Conservation (phyloP, 2,113 vertebrate genomes). For the Ptychochromis oligacanthus region DNA sequence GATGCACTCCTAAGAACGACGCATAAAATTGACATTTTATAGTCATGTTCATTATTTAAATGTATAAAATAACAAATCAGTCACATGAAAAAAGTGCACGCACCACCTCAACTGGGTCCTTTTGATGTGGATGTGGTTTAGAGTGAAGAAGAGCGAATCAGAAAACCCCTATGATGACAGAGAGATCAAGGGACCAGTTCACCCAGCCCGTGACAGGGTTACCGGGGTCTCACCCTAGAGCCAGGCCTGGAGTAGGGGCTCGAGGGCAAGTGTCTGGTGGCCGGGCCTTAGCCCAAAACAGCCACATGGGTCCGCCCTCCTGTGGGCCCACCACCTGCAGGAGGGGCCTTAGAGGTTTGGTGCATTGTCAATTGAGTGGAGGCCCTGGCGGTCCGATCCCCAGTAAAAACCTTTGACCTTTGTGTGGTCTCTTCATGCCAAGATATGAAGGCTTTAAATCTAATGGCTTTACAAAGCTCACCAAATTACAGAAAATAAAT, state of each 20-base stretch:
- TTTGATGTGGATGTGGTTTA: fast-evolving
- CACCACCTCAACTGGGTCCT: fast-evolving
- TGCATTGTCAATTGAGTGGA: not conserved
- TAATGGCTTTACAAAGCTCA: not conserved
- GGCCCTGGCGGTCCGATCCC: not conserved
- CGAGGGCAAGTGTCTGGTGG: not conserved
- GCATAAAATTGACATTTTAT: not conserved
- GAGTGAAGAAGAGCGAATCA: fast-evolving
- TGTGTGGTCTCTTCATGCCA: not conserved
- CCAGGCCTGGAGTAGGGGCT: not conserved
- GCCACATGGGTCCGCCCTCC: not conserved
- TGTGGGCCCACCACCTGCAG: fast-evolving
- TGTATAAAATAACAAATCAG: not conserved
- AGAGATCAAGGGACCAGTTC: not conserved
- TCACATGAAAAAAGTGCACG: conserved; percentile 1
- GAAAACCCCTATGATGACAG: not conserved
- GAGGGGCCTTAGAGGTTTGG: not conserved
- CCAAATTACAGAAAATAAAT: not conserved
- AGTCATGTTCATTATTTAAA: not conserved
- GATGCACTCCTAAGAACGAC: not conserved
- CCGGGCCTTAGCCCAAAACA: not conserved
- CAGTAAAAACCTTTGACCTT: not conserved
- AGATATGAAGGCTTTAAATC: not conserved
- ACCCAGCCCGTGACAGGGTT: not conserved
- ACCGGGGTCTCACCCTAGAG: not conserved